Base-by-base conservation (phyloP, 2,113 vertebrate species). In the Hipposideros armiger region DNA sequence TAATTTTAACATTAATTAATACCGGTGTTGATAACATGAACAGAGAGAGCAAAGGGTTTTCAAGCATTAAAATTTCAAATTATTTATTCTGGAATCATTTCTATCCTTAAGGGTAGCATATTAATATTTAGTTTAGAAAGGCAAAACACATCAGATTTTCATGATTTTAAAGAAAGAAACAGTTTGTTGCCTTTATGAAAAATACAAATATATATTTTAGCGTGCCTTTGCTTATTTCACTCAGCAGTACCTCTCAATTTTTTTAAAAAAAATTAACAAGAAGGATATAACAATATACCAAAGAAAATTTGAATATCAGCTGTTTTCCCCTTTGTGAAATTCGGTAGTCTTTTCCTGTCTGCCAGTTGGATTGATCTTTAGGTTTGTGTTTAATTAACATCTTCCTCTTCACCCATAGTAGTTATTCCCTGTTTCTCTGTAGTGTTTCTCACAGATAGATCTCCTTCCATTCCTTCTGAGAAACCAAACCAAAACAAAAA, bases 201-300 rank as follows among this genome's bases (percentile, higher is more conserved):
- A 80, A 45, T n/a, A 45, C 7, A 7, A 77, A 64, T 90, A 14
- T 72, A 28, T 56, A 64, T 95, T 82, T 78, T 78, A 82, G 16
- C 78, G 42, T 83, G 42, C 11, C 5, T 84, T 77, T 83, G 9
- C 6, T 69, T 95, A 93, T 81, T 90, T 95, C 13, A 45, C 70
- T 0, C 64, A 58, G 86, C 42, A 83, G 32, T 50, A 82, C 52
- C 3, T 54, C 14, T 54, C 14, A 54, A 50, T 50, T 50, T 36
- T 36, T 50, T 50, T 50, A 11, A 50, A 50, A 50, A 50, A 50
- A 50, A 50, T 50, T 50, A 50, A 50, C 47, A 50, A 54, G 14
- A 74, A 72, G 42, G 7, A 10, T 54, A 62, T 56, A 74, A 13
- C 30, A 40, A 3, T 36, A 64, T 64, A 36, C 10, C 83, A 91